Base-by-base conservation (phyloP, 2,797 vertebrate species). In the Alauda arvensis region DNA sequence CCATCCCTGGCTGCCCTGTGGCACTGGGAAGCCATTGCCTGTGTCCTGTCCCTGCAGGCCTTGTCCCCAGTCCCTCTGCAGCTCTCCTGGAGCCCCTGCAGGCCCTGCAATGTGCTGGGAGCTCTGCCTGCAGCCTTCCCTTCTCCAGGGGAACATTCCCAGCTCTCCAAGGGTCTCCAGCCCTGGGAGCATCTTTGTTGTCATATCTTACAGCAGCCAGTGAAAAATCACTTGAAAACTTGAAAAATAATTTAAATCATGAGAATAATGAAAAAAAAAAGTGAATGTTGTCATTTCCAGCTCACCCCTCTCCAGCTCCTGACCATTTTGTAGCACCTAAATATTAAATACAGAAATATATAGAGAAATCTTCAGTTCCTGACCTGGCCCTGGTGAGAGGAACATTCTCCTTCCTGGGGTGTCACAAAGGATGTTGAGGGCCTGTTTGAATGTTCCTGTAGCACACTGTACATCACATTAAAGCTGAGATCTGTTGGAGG, bases 71-170 rank as follows among this genome's bases (percentile, higher is more conserved):
- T n/a, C 59, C 78, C 67, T 81, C 59, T 63, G 1, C 68, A 72
- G 60, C 60, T 82, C 68, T 82, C 79, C 52, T 65, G 60, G 43
- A 82, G 59, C 43, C 43, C 34, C 68, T 79, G 11, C 0, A 37
- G 45, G 45, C 31, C 8, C 53, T 68, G 63, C 1, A 3, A 62
- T 17, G 42, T 11, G 5, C 67, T 81, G 24, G 18, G 8, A 71
- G 60, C 11, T 82, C 45, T 74, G 43, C 52, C 59, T 65, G 68
- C 3, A 49, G 0, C 17, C 33, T 62, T 51, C 60, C 0, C 33
- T 0, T 76, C 48, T 53, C 71, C 55, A 34, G 71, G 17, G 0
- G 31, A 15, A 0, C 40, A 23, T 0, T 0, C 49, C 49, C 34
- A 77, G 31, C 34, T 62, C 56, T 62, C 8, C 26, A 65, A 62